Percentiles rank a stretch among this genome's conserved stretches.
Conservation (phyloP, 2,888 invertebrate genomes). For the Chloromyia formosa region DNA sequence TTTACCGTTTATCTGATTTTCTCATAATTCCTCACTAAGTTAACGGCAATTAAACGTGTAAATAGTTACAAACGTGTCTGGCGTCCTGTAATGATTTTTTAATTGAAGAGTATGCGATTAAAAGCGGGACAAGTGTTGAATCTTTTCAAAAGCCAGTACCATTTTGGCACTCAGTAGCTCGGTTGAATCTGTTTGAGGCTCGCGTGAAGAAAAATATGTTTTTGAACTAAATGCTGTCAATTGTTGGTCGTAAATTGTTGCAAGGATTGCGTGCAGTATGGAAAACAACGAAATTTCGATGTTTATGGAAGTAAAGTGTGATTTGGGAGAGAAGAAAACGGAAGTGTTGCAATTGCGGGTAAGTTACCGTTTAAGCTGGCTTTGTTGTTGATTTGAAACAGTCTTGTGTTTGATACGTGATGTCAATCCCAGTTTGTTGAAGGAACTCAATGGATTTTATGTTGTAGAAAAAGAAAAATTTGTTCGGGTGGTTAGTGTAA, state of each 20-base stretch:
- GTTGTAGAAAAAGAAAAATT: too few relatives aligned
- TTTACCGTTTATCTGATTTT: slow-evolving; percentile 13
- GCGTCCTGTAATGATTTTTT: slow-evolving; percentile 5
- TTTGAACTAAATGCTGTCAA: neutral
- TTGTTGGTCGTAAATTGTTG: neutral
- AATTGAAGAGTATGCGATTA: neutral
- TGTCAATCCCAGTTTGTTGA: too few relatives aligned
- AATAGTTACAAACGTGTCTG: neutral
- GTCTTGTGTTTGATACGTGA: neutral
- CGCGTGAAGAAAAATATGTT: neutral
- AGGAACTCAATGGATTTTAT: too few relatives aligned
- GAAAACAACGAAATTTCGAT: slow-evolving; percentile 62
- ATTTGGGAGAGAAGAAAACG: slow-evolving; percentile 61
- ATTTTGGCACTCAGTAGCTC: neutral
- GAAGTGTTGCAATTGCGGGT: slow-evolving; percentile 59
- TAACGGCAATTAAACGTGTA: neutral
- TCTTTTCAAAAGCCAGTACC: neutral
- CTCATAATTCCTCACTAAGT: neutral
- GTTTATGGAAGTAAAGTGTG: slow-evolving; percentile 62
- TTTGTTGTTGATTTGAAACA: too few relatives aligned
- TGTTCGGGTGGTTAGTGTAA: too few relatives aligned
- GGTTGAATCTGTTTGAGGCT: neutral
- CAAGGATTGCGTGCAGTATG: slow-evolving; percentile 52
- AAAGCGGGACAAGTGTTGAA: neutral
- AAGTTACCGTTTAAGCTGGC: slow-evolving; percentile 37